Evolutionary conservation across 2,888 invertebrate genomes (phyloP), one percentile per base, ranked within the genome.

Genomic region (Malthinus seriepunctatus): DNA sequence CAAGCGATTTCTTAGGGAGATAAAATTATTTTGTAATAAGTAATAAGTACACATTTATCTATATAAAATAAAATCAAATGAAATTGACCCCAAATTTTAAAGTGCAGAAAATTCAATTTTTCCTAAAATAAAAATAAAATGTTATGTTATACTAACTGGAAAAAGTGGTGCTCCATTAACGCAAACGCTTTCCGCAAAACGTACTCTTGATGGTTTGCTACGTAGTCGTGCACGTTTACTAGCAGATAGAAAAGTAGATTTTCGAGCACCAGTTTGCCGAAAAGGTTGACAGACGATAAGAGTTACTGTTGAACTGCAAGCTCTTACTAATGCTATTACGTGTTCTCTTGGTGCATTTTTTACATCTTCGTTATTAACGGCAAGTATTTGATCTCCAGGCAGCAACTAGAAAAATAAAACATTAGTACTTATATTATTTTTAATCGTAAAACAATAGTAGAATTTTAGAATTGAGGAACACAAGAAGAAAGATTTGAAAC

Each of bases 361-460:
- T 8, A 96, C 95, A 75, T 95, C 94, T 77, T 94, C 93, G 1
- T 92, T 94, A 76, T 96, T 95, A 46, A 96, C 94, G 67, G 87
- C 86, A 34, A 95, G 84, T 70, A 96, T 93, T 78, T 95, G 93
- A 77, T 96, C 96, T 4, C 94, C 95, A 0, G 95, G 93, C 71
- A 92, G 86, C 61, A 96, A 80, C 85, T 88, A 23, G 79, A 10
- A 81, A 65, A 48, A 55, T 56, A 46, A 50, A 49, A 50, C 32
- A 34, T 47, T 14, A 12, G 8, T 47, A 45, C n/a, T n/a, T n/a
- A 23, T 5, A 23, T 23, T 3, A 23, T 23, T 23, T 23, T 23
- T 23, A 23, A 23, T 23, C 5, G 5, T 23, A 23, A 23, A 23
- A 23, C 3, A 23, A 23, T 23, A 23, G 23, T 23, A 23, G 23